Evolutionary conservation across 2,113 vertebrate genomes (phyloP).

Genomic region (Piprites chloris): DNA sequence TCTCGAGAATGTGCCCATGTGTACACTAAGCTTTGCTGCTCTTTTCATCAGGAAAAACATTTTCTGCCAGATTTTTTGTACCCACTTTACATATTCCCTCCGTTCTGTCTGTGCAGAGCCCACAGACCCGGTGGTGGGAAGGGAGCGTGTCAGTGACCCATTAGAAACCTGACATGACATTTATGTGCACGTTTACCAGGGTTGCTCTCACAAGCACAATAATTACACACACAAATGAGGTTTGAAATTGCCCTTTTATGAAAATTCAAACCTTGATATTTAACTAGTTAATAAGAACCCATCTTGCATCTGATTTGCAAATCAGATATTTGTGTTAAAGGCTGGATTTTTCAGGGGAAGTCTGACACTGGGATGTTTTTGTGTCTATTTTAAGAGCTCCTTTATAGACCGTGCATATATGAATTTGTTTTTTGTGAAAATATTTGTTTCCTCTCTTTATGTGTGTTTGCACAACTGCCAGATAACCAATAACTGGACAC

Average conservation of each 20-base stretch:
- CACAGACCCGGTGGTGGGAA: background rate
- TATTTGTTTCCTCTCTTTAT: background rate
- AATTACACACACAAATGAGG: conserved; percentile 62
- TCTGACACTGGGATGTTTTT: background rate
- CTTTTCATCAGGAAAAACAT: background rate
- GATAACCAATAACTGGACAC: too few species aligned
- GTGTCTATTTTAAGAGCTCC: background rate
- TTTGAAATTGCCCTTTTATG: conserved; percentile 62
- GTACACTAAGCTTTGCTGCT: background rate
- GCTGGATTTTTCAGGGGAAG: background rate
- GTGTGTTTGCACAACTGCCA: fast-evolving
- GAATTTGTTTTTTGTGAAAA: background rate
- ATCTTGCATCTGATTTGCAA: conserved; percentile 22
- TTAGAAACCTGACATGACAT: conserved; percentile 10
- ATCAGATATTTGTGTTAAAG: background rate
- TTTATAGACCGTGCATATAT: background rate
- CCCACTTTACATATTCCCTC: background rate
- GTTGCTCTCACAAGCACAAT: conserved; percentile 22
- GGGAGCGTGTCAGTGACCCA: conserved; percentile 17
- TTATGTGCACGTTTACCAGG: background rate
- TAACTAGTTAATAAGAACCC: conserved; percentile 37
- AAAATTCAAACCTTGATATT: conserved; percentile 59
- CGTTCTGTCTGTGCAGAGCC: background rate
- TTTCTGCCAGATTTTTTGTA: background rate
- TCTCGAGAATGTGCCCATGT: background rate